phyloP scores from a whole-genome alignment of 2,113 vertebrate species.

The Colaptes auratus region DNA sequence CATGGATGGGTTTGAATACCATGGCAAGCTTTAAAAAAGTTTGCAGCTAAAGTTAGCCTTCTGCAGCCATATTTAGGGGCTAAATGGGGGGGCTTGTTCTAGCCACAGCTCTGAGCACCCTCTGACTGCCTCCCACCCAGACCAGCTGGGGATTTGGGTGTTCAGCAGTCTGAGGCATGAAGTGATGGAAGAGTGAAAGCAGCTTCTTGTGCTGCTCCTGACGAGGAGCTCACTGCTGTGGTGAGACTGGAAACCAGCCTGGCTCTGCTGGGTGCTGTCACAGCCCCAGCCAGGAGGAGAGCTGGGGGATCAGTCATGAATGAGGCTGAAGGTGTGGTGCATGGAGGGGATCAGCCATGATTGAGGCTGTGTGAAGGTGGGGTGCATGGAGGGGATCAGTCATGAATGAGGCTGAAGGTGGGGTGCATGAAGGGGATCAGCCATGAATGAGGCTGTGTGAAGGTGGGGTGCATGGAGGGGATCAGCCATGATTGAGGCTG shows the following conservation, averaged over 20 bases:
- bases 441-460: too few relatives aligned
- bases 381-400: too few relatives aligned
- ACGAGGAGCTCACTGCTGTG: neutral
- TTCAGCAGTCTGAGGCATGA: neutral
- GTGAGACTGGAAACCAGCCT: neutral
- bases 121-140: neutral
- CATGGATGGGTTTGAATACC: conserved; percentile 44
- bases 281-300: neutral
- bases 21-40: conserved; percentile 41
- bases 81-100: conserved; percentile 40
- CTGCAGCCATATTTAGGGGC: conserved; percentile 36
- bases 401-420: too few relatives aligned
- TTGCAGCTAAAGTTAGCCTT: conserved; percentile 50
- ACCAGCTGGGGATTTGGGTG: neutral
- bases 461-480: too few relatives aligned
- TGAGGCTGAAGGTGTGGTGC: too few relatives aligned
- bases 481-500: too few relatives aligned
- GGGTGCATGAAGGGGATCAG: too few relatives aligned
- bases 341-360: too few relatives aligned
- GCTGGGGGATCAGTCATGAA: neutral
- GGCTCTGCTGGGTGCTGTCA: neutral
- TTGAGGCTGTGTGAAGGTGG: too few relatives aligned
- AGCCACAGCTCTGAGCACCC: neutral
- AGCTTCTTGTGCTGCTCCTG: neutral
- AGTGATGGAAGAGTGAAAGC: neutral